Evolutionary conservation across 1,140 invertebrate genomes (phyloP).

Genomic region (Chymomyza costata): DNA sequence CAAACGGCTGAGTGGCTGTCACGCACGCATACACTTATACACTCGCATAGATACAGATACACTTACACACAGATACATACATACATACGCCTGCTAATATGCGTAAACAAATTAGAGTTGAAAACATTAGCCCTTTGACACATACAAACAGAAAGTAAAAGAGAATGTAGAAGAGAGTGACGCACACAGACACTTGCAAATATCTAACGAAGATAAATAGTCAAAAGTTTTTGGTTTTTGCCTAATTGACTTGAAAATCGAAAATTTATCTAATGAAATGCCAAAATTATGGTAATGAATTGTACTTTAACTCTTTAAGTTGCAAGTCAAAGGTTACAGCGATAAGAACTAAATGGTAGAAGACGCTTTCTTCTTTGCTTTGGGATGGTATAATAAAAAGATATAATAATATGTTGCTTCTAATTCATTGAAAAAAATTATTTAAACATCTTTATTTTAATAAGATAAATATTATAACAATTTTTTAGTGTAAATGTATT

Average conservation of each 20-base stretch:
- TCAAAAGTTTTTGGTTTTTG: conserved; percentile 47
- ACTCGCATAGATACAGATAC: too few species aligned
- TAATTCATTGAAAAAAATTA: background rate
- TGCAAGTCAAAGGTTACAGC: too few species aligned
- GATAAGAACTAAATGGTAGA: too few species aligned
- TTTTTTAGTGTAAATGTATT: too few species aligned
- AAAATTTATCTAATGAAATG: conserved; percentile 63
- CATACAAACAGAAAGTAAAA: conserved; percentile 1
- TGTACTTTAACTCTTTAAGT: too few species aligned
- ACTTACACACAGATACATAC: background rate
- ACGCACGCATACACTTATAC: conserved; percentile 3
- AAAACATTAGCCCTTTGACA: background rate
- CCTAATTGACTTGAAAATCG: conserved; percentile 68
- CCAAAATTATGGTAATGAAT: conserved; percentile 42
- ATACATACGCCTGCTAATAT: conserved; percentile 11
- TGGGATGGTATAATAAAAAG: too few species aligned
- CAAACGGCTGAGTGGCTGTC: conserved; percentile 26
- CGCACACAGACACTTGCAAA: background rate
- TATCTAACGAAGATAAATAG: conserved; percentile 58
- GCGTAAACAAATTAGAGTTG: conserved; percentile 37
- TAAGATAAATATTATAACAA: too few species aligned
- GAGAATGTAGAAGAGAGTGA: conserved; percentile 8
- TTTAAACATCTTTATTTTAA: background rate
- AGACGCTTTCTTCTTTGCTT: too few species aligned
- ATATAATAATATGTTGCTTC: conserved; percentile 14